Conservation (phyloP, 2,797 vertebrate genomes). For the Falco cherrug region DNA sequence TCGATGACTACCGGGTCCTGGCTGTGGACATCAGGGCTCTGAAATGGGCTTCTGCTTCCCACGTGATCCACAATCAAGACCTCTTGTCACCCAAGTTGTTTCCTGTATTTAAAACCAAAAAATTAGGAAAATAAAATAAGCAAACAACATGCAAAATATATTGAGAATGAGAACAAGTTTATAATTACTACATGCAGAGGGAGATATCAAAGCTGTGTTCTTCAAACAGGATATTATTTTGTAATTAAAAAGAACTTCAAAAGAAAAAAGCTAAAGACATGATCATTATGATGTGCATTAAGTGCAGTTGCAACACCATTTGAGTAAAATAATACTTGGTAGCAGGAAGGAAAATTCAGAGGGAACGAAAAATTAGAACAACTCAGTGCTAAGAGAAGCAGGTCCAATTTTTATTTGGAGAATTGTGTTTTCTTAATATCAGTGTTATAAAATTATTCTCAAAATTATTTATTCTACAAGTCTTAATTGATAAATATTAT, state of each 20-base stretch:
- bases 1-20: background rate
- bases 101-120: conserved; percentile 2
- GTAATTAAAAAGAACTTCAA: conserved; percentile 77
- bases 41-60: background rate
- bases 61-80: background rate
- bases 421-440: conserved; percentile 44
- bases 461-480: conserved; percentile 24
- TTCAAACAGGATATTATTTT: conserved; percentile 76
- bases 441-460: conserved; percentile 29
- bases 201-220: conserved; percentile 73
- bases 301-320: conserved; percentile 62
- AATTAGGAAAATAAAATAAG: conserved; percentile 43
- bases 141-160: conserved; percentile 41
- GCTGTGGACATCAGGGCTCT: background rate
- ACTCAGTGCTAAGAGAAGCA: conserved; percentile 54
- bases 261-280: conserved; percentile 67
- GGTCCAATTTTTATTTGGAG: conserved; percentile 54
- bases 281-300: conserved; percentile 69
- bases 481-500: conserved; percentile 48
- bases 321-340: conserved; percentile 70
- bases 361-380: conserved; percentile 28
- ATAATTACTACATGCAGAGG: conserved; percentile 65
- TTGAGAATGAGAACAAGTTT: conserved; percentile 58
- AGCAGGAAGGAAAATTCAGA: conserved; percentile 45
- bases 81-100: background rate